Conservation (phyloP, 1,140 invertebrate genomes). For the Carposina sasakii region DNA sequence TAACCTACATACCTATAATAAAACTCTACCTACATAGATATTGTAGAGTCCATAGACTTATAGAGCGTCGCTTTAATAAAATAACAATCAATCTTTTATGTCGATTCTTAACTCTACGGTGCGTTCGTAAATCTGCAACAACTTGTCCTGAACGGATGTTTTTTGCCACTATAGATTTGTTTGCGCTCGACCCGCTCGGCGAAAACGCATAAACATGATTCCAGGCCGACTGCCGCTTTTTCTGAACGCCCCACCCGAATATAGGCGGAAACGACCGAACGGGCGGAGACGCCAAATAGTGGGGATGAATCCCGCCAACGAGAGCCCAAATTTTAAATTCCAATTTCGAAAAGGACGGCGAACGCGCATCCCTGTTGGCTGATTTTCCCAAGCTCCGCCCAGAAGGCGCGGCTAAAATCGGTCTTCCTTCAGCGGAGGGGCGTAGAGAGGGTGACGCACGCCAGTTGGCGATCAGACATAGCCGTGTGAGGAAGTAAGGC, state of each 20-base stretch:
- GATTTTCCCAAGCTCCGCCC: slow-evolving; percentile 29
- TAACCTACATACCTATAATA: too few relatives aligned
- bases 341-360: slow-evolving; percentile 50
- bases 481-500: slow-evolving; percentile 43
- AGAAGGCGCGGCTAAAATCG: slow-evolving; percentile 40
- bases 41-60: slow-evolving; percentile 32
- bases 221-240: slow-evolving; percentile 54
- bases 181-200: slow-evolving; percentile 57
- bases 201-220: slow-evolving; percentile 69
- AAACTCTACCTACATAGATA: too few relatives aligned
- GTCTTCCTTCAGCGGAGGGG: slow-evolving; percentile 60
- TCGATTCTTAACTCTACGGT: slow-evolving; percentile 34
- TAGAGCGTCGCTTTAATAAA: too few relatives aligned
- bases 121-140: slow-evolving; percentile 66
- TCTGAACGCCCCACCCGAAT: slow-evolving; percentile 36
- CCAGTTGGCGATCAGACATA: slow-evolving; percentile 55
- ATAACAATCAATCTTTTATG: too few relatives aligned
- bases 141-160: slow-evolving; percentile 60
- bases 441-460: slow-evolving; percentile 43
- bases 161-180: slow-evolving; percentile 69
- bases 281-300: slow-evolving; percentile 30
- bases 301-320: slow-evolving; percentile 49
- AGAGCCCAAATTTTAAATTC: slow-evolving; percentile 18
- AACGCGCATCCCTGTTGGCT: slow-evolving; percentile 37
- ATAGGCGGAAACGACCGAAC: slow-evolving; percentile 29